These are phyloP conservation scores for Frankliniella fusca DNA, from an alignment of 2,888 invertebrate genomes.

Conservation along the genomic window DNA sequence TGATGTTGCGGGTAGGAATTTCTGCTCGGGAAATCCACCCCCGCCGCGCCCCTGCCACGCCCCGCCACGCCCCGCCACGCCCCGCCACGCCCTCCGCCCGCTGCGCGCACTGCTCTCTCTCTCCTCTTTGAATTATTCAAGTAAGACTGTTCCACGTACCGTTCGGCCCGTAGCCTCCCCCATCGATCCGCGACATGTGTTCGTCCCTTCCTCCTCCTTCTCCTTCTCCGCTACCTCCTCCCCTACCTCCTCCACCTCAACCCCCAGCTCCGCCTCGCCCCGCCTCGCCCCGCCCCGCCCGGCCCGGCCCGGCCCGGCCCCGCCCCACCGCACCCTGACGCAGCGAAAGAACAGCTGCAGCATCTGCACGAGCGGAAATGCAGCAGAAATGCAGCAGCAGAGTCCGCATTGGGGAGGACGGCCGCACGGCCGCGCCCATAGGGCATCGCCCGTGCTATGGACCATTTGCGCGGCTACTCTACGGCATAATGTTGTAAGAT, in stretches of 20 bases:
- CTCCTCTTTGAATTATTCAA: constrained; percentile 11
- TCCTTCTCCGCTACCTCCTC: not conserved
- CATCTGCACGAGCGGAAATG: not conserved
- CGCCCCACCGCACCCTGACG: not conserved
- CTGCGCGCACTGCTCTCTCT: not conserved
- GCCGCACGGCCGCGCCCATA: too few species aligned
- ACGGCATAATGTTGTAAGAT: too few species aligned
- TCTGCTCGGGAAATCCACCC: not conserved
- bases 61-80: not conserved
- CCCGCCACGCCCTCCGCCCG: not conserved
- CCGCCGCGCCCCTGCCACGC: too few species aligned
- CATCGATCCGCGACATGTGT: constrained; percentile 12
- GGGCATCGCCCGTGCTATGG: not conserved
- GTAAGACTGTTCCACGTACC: not conserved
- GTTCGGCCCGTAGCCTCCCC: not conserved
- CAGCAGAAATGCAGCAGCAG: not conserved
- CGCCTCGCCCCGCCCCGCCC: not conserved
- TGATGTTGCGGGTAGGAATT: not conserved
- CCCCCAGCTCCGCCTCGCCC: not conserved
- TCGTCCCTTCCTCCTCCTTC: not conserved
- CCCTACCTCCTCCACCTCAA: not conserved
- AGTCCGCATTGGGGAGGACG: too few species aligned
- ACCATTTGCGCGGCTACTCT: too few species aligned
- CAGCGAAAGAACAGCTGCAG: not conserved
- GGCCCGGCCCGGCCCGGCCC: too few species aligned